These are phyloP conservation scores for Chiloscyllium punctatum DNA, from an alignment of 2,797 vertebrate species.

Conservation along the genomic window DNA sequence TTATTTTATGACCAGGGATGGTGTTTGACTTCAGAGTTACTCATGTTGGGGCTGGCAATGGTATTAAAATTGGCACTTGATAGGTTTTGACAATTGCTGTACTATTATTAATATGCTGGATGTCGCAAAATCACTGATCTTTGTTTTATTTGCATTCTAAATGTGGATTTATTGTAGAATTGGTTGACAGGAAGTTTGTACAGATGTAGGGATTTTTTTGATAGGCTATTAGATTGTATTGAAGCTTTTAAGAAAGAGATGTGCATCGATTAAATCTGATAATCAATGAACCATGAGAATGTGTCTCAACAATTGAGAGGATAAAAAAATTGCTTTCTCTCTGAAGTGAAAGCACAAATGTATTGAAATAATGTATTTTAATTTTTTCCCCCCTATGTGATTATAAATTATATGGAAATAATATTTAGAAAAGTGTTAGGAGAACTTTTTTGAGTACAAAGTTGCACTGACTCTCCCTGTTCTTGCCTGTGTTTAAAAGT, in stretches of 20 bases:
- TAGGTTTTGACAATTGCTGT: not conserved
- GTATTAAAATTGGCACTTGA: not conserved
- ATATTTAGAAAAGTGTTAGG: not conserved
- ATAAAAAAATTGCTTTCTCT: not conserved
- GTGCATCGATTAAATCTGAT: not conserved
- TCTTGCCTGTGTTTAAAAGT: conserved; percentile 10
- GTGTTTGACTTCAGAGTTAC: not conserved
- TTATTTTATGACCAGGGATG: not conserved
- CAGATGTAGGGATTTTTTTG: not conserved
- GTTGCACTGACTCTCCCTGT: conserved; percentile 9
- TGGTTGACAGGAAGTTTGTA: not conserved
- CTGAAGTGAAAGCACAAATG: not conserved
- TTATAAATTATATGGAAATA: not conserved
- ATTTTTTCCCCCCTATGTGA: no score
- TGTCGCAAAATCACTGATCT: not conserved
- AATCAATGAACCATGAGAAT: not conserved
- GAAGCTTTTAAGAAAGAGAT: not conserved
- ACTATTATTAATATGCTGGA: not conserved
- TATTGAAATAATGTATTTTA: not conserved
- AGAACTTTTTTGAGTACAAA: not conserved
- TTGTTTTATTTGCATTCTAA: not conserved
- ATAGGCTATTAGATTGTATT: not conserved
- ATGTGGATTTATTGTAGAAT: not conserved
- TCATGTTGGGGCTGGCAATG: not conserved
- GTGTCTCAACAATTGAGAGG: not conserved